phyloP scores from a whole-genome alignment of 2,888 invertebrate genomes.

The Trichopoda pennipes region DNA sequence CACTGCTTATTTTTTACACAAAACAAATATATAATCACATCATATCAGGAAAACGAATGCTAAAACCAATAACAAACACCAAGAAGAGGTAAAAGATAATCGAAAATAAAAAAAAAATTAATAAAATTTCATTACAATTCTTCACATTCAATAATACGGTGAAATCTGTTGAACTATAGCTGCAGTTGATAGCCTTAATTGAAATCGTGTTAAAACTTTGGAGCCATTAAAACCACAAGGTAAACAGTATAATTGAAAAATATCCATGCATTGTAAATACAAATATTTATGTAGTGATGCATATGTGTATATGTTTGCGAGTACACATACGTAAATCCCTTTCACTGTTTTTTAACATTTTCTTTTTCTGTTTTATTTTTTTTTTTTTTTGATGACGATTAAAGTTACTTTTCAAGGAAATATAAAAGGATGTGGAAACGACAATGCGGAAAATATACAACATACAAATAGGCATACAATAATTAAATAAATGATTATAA shows the following conservation, averaged over 20 bases:
- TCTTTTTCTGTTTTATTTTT: too few species aligned
- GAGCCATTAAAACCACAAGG: conserved; percentile 64
- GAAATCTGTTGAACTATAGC: conserved; percentile 13
- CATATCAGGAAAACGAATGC: not conserved
- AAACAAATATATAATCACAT: too few species aligned
- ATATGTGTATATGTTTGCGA: not conserved
- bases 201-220: conserved; percentile 67
- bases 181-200: conserved; percentile 61
- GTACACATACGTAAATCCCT: not conserved
- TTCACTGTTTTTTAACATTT: not conserved
- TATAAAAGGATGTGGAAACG: not conserved
- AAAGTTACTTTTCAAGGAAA: not conserved
- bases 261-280: conserved; percentile 43
- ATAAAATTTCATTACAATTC: conserved; percentile 43
- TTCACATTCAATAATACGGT: conserved; percentile 18
- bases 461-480: not conserved
- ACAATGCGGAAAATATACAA: not conserved
- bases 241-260: conserved; percentile 67
- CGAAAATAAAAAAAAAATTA: not conserved
- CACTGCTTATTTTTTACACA: too few species aligned
- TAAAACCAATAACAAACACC: not conserved
- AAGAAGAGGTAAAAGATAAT: not conserved
- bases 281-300: not conserved
- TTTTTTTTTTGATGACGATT: not conserved
- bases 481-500: too few species aligned